Evolutionary conservation across 2,797 vertebrate genomes (phyloP), one percentile per base, ranked within the genome.

Genomic region (Xerus rutilus): DNA sequence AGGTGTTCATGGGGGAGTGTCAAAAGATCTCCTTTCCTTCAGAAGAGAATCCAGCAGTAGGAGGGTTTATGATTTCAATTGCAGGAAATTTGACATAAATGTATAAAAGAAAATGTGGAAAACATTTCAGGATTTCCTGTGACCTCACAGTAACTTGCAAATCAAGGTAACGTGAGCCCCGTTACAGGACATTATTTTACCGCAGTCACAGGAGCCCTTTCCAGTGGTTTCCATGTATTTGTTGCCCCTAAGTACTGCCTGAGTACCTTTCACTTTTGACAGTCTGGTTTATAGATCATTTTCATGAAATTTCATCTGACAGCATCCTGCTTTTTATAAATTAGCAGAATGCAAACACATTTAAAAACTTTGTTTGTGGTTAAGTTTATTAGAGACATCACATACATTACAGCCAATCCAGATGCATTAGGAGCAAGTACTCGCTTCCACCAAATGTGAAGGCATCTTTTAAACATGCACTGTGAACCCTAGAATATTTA

Each of bases 71-170:
- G 43, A 96, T 97, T 98, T 98, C 97, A 98, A 13, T 95, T 97
- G 91, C 82, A 98, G 94, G 91, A 91, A 98, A 97, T 89, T 97
- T 96, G 93, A 97, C 96, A 93, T 96, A 97, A 96, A 96, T 97
- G 82, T 97, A 96, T 90, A 95, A 97, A 94, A 96, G 90, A 97
- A 94, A 98, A 98, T 97, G 87, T 62, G 89, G 93, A 97, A 98
- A 97, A 96, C 85, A 96, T 97, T 98, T 97, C 90, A 45, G 94
- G 97, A 97, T 98, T 98, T 97, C 97, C 97, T 97, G 97, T 98
- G 97, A 98, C 97, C 96, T 97, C 97, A 98, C 94, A 97, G 96
- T 97, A 96, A 97, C 98, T 98, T 94, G 96, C 96, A 97, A 97
- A 96, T 97, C 95, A 64, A 69, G 88, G 97, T 97, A 98, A 97